Evolutionary conservation across 92 coral and sea anemone species (phyloP).

Genomic region (Porites rus): DNA sequence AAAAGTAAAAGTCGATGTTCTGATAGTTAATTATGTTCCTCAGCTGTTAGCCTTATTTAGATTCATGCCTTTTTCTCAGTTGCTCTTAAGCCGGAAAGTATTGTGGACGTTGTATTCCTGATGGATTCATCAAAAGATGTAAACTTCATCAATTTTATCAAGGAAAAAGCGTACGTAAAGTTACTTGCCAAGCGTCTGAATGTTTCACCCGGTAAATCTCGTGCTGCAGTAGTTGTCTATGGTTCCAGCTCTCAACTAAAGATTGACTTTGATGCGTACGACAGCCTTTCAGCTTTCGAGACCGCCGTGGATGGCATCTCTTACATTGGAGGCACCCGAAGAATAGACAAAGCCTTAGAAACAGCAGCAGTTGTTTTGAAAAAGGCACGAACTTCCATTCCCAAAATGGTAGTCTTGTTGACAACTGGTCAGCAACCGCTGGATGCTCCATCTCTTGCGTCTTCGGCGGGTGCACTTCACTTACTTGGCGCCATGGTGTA

Average conservation of each 20-base stretch:
- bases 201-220: slow-evolving; percentile 56
- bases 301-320: slow-evolving; percentile 53
- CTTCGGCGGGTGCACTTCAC: slow-evolving; percentile 57
- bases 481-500: slow-evolving; percentile 66
- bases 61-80: neutral
- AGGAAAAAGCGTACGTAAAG: slow-evolving; percentile 73
- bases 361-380: slow-evolving; percentile 54
- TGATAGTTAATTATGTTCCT: no score
- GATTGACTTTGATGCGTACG: slow-evolving; percentile 39
- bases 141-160: slow-evolving; percentile 37
- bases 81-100: slow-evolving; percentile 2
- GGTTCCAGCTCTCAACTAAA: slow-evolving; percentile 47
- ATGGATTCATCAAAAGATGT: slow-evolving; percentile 78
- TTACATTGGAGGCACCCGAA: slow-evolving; percentile 61
- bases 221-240: slow-evolving; percentile 63
- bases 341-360: slow-evolving; percentile 66
- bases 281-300: slow-evolving; percentile 28
- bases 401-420: slow-evolving; percentile 63
- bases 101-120: slow-evolving; percentile 72
- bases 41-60: no score
- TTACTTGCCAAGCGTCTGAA: slow-evolving; percentile 48
- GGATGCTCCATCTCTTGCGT: slow-evolving; percentile 50
- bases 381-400: slow-evolving; percentile 56
- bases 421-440: slow-evolving; percentile 67
- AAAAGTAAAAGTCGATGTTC: no score